These are phyloP conservation scores for Tragulus kanchil DNA, from an alignment of 2,113 vertebrate species.

Conservation along the genomic window DNA sequence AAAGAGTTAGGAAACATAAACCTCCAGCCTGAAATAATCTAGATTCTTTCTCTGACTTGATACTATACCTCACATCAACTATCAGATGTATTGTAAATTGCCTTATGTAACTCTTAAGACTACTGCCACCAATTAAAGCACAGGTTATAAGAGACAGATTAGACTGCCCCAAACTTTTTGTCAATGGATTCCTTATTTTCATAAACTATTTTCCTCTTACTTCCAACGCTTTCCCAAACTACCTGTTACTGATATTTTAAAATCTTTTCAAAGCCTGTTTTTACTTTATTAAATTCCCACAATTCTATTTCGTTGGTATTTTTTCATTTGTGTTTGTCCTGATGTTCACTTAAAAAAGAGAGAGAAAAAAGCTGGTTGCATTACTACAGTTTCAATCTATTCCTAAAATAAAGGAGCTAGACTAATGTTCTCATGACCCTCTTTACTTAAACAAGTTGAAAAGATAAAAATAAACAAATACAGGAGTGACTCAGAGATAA, in stretches of 20 bases:
- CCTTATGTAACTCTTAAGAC: neutral
- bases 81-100: neutral
- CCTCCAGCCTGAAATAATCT: neutral
- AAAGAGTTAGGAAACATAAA: neutral
- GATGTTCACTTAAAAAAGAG: neutral
- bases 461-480: slow-evolving; percentile 64
- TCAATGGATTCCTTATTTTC: neutral
- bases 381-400: neutral
- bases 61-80: neutral
- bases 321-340: slow-evolving; percentile 14
- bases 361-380: neutral
- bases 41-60: neutral
- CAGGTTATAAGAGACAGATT: neutral
- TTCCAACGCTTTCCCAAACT: neutral
- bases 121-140: neutral
- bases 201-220: neutral
- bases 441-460: slow-evolving; percentile 44
- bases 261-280: neutral
- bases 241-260: neutral
- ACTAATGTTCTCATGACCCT: slow-evolving; percentile 7
- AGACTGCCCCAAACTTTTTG: neutral
- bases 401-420: slow-evolving; percentile 41
- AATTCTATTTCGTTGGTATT: slow-evolving; percentile 6
- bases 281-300: neutral
- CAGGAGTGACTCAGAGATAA: slow-evolving; percentile 4